phyloP scores from a whole-genome alignment of 2,797 vertebrate species.

The Lithobates pipiens region DNA sequence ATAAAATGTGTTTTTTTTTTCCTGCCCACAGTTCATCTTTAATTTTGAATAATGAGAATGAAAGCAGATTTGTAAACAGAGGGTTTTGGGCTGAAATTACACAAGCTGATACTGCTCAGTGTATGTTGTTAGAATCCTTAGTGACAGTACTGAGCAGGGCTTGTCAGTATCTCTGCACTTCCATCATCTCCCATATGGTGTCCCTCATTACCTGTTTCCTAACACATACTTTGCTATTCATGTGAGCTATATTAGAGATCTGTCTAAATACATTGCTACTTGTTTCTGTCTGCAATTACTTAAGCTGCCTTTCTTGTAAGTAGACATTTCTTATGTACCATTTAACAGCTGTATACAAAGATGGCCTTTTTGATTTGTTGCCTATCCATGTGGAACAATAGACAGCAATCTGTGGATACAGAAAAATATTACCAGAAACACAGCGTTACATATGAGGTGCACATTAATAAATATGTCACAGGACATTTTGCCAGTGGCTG shows the following conservation, averaged over 20 bases:
- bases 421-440: not conserved
- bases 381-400: constrained; percentile 16
- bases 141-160: not conserved
- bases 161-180: constrained; percentile 19
- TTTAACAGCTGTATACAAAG: constrained; percentile 21
- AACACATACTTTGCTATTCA: not conserved
- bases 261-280: not conserved
- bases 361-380: constrained; percentile 11
- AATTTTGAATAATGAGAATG: no score
- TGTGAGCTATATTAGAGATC: not conserved
- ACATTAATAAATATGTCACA: not conserved
- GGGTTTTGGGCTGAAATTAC: no score
- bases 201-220: constrained; percentile 36
- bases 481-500: not conserved
- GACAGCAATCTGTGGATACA: not conserved
- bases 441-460: not conserved
- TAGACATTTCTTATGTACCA: constrained; percentile 35
- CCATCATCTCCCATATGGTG: constrained; percentile 21
- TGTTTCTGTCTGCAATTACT: constrained; percentile 22
- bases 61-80: no score
- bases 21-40: no score
- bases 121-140: not conserved
- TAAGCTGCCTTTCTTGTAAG: constrained; percentile 22
- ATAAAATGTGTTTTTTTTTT: no score
- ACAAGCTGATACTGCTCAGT: not conserved